A percentile compares a stretch with the other conserved stretches of the same genome.
Conservation (phyloP, 2,797 vertebrate genomes). For the Myotis findleyi region DNA sequence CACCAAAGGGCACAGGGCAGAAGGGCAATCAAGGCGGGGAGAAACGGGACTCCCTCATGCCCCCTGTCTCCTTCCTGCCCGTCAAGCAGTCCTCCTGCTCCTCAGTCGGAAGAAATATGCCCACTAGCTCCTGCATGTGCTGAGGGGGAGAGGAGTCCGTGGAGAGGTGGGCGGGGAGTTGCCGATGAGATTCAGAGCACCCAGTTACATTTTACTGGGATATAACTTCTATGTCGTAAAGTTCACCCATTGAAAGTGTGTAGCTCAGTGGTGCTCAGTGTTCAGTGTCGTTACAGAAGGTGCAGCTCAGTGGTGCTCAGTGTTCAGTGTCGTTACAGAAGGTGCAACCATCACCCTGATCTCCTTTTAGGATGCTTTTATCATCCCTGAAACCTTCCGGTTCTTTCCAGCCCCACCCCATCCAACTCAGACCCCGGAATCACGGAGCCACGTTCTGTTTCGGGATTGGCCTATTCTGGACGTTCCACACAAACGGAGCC, state of each 20-base stretch:
- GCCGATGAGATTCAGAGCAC: constrained; percentile 26
- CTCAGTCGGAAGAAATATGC: background rate
- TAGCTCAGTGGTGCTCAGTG: background rate
- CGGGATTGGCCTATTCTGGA: background rate
- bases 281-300: background rate
- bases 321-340: background rate
- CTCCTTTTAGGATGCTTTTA: constrained; percentile 24
- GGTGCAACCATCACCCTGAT: background rate
- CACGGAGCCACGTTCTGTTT: background rate
- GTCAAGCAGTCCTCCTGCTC: too few relatives aligned
- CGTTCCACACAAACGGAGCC: background rate
- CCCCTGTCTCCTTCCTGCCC: background rate
- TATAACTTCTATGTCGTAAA: background rate
- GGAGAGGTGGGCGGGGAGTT: background rate
- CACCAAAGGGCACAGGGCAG: background rate
- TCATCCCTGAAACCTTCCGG: background rate
- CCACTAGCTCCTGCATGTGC: background rate
- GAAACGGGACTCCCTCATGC: background rate
- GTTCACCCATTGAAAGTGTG: constrained; percentile 22
- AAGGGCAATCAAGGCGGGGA: constrained; percentile 6
- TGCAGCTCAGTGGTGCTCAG: background rate
- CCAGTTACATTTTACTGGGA: constrained; percentile 9
- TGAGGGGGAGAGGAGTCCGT: background rate
- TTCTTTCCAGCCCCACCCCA: background rate
- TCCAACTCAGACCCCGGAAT: background rate